phyloP scores from a whole-genome alignment of 1,140 invertebrate genomes.

The Sycobia sp. region DNA sequence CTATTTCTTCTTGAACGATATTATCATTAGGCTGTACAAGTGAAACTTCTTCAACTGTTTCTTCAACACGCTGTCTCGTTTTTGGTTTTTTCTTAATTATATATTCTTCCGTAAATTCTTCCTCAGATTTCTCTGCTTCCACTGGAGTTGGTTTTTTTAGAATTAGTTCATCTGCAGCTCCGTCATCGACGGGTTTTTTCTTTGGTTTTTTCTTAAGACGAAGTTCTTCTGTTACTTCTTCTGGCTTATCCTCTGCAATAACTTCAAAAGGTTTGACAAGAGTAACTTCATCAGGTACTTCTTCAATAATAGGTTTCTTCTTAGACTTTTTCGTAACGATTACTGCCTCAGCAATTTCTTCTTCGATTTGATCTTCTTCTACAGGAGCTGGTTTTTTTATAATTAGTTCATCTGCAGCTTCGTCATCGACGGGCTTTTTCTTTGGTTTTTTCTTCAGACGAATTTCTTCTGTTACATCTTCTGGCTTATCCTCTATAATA shows the following conservation, averaged over 20 bases:
- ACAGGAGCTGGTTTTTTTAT: conserved; percentile 55
- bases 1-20: conserved; percentile 51
- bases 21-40: conserved; percentile 47
- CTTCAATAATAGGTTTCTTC: conserved; percentile 49
- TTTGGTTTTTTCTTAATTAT: conserved; percentile 40
- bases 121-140: conserved; percentile 44
- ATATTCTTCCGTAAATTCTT: conserved; percentile 43
- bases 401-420: conserved; percentile 59
- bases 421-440: conserved; percentile 46
- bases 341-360: conserved; percentile 41
- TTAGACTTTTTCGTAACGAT: conserved; percentile 40
- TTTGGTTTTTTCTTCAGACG: conserved; percentile 55
- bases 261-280: conserved; percentile 47
- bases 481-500: conserved; percentile 51
- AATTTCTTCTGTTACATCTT: conserved; percentile 47
- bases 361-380: conserved; percentile 43
- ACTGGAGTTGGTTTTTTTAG: conserved; percentile 53
- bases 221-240: conserved; percentile 43
- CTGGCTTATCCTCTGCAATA: conserved; percentile 51
- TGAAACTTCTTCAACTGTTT: conserved; percentile 42
- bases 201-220: conserved; percentile 55
- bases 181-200: conserved; percentile 47
- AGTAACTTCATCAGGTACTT: conserved; percentile 39
- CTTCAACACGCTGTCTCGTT: conserved; percentile 42
- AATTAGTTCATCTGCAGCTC: conserved; percentile 59